phyloP scores from a whole-genome alignment of 2,113 vertebrate species.

The Narcine bancroftii region DNA sequence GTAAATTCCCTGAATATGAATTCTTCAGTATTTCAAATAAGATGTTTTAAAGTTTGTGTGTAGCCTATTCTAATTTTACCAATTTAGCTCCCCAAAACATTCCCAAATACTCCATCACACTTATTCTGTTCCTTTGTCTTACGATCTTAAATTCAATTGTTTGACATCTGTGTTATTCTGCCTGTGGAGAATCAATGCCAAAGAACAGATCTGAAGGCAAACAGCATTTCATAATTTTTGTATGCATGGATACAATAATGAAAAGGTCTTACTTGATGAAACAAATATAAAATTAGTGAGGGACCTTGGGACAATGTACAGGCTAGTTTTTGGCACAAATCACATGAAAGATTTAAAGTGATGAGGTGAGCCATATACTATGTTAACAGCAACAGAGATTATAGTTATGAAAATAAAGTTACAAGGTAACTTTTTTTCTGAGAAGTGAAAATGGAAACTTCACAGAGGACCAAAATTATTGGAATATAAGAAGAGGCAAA shows the following conservation, averaged over 20 bases:
- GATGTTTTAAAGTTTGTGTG: no score
- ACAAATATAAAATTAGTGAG: not conserved
- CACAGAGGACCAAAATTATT: not conserved
- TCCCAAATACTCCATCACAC: no score
- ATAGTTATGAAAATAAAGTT: constrained; percentile 3
- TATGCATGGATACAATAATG: no score
- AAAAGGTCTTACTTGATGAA: no score
- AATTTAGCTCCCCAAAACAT: no score
- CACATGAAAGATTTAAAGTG: not conserved
- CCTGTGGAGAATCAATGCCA: not conserved
- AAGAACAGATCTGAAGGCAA: not conserved
- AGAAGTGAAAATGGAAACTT: not conserved
- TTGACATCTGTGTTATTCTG: not conserved
- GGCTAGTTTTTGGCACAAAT: not conserved
- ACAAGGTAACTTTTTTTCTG: not conserved
- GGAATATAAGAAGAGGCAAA: not conserved
- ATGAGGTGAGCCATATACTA: not conserved
- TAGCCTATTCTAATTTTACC: no score
- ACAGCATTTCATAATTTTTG: not conserved
- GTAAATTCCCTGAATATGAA: no score
- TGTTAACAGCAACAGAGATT: not conserved
- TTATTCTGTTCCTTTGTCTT: no score
- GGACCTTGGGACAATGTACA: not conserved
- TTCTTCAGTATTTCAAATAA: no score
- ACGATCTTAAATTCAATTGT: no score